Evolutionary conservation across 1,140 invertebrate genomes (phyloP).

Genomic region (Chymomyza costata): DNA sequence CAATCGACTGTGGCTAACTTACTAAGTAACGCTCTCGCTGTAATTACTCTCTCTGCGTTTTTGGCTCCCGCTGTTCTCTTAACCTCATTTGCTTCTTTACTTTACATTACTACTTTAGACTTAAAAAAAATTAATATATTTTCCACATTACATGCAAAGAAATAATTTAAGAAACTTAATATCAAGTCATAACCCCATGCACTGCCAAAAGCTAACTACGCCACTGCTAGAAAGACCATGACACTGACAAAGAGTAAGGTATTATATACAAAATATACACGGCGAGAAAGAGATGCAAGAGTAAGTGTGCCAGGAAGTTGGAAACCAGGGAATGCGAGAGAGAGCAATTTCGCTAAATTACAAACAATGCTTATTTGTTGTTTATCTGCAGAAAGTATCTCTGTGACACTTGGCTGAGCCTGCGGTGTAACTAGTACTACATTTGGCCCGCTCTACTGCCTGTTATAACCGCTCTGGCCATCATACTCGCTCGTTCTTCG

Average conservation of each 20-base stretch:
- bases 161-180: neutral
- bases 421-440: neutral
- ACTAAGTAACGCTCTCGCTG: too few relatives aligned
- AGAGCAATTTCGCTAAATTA: constrained; percentile 59
- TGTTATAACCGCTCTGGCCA: constrained; percentile 20
- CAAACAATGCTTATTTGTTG: constrained; percentile 72
- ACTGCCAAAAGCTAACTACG: neutral
- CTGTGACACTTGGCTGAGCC: constrained; percentile 4
- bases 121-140: too few relatives aligned
- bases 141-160: too few relatives aligned
- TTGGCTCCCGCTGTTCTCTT: too few relatives aligned
- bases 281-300: neutral
- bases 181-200: neutral
- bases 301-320: neutral
- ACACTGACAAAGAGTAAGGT: neutral
- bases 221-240: neutral
- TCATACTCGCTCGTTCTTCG: constrained; percentile 9
- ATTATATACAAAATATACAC: neutral
- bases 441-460: neutral
- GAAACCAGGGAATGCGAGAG: neutral
- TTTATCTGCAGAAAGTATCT: constrained; percentile 66
- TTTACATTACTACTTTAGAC: too few relatives aligned
- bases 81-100: too few relatives aligned
- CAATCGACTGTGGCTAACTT: too few relatives aligned
- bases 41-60: too few relatives aligned